Percentiles rank a stretch among this genome's conserved stretches.
Conservation (phyloP, 2,888 invertebrate species). For the Eupithecia centaureata region DNA sequence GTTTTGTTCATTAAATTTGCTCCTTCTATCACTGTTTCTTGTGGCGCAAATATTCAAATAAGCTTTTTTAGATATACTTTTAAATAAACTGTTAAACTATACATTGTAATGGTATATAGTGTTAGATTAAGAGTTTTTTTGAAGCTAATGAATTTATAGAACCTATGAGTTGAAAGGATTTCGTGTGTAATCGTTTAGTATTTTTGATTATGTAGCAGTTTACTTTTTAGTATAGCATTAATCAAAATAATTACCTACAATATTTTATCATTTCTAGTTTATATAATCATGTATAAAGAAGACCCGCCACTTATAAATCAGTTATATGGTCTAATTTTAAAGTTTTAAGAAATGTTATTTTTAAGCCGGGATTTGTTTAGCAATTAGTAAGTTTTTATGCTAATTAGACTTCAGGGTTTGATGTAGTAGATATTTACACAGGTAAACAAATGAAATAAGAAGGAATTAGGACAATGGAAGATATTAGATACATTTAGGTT, state of each 20-base stretch:
- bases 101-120: neutral
- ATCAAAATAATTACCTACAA: slow-evolving; percentile 8
- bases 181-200: slow-evolving; percentile 10
- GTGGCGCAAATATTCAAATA: neutral
- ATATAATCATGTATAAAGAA: neutral
- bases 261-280: neutral
- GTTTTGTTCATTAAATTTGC: slow-evolving; percentile 44
- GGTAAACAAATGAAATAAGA: neutral
- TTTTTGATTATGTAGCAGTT: slow-evolving; percentile 6
- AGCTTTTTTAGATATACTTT: neutral
- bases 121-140: neutral
- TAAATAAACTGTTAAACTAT: neutral
- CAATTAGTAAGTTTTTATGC: slow-evolving; percentile 43
- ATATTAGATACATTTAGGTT: neutral
- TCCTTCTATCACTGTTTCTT: slow-evolving; percentile 2
- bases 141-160: neutral
- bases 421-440: neutral
- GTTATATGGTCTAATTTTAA: slow-evolving; percentile 9
- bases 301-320: neutral
- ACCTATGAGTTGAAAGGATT: slow-evolving; percentile 1
- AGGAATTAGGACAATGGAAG: slow-evolving; percentile 10
- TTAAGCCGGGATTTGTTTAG: slow-evolving; percentile 54
- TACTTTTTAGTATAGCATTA: slow-evolving; percentile 1
- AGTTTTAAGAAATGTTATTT: slow-evolving; percentile 5
- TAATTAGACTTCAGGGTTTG: slow-evolving; percentile 1